phyloP scores from a whole-genome alignment of 2,113 vertebrate genomes.

The Xenopus laevis region DNA sequence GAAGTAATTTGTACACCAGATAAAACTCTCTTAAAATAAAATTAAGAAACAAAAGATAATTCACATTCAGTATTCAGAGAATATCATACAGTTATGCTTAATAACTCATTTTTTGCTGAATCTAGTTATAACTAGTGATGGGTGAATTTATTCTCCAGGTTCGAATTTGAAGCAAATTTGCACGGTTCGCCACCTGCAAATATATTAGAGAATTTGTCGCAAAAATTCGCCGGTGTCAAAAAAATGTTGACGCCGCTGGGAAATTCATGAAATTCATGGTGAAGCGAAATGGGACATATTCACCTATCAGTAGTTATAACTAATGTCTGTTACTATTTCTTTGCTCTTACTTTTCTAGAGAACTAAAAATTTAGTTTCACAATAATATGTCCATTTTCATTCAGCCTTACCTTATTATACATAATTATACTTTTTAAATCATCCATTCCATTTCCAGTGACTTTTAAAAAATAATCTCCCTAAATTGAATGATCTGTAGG shows the following conservation, averaged over 20 bases:
- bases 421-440: not conserved
- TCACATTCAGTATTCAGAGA: slow-evolving; percentile 8
- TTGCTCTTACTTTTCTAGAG: slow-evolving; percentile 1
- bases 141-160: too few relatives aligned
- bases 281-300: too few relatives aligned
- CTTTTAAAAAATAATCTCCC: too few relatives aligned
- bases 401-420: not conserved
- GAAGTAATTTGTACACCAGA: too few relatives aligned
- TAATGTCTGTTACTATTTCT: not conserved
- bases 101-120: not conserved
- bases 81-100: slow-evolving; percentile 2
- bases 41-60: not conserved
- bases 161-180: too few relatives aligned
- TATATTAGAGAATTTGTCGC: too few relatives aligned
- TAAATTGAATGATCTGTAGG: not conserved
- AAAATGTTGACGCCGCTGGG: too few relatives aligned
- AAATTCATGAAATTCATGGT: too few relatives aligned
- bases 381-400: not conserved
- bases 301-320: not conserved
- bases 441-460: too few relatives aligned
- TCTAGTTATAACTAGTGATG: too few relatives aligned
- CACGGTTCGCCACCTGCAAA: too few relatives aligned
- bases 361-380: not conserved
- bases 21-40: not conserved
- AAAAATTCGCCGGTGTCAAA: too few relatives aligned